These are phyloP conservation scores for Temnothorax longispinosus DNA, from an alignment of 1,140 invertebrate species.

Conservation along the genomic window DNA sequence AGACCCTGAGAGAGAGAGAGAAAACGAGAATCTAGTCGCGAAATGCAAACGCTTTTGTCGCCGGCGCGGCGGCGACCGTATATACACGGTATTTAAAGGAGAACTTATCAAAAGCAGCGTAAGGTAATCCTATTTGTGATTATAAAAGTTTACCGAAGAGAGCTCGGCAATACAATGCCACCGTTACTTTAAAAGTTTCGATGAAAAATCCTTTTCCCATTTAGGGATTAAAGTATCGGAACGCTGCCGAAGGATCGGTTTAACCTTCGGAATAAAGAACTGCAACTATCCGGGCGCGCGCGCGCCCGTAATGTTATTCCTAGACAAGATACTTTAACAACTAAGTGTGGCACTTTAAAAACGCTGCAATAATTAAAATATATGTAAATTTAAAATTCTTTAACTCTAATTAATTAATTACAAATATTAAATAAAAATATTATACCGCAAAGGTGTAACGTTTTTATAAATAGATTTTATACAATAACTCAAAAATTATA, in stretches of 20 bases:
- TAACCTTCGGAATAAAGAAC: conserved; percentile 45
- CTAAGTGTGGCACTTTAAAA: conserved; percentile 14
- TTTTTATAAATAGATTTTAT: background rate
- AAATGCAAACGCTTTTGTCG: background rate
- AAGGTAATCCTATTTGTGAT: conserved; percentile 58
- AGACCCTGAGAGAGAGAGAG: too few relatives aligned
- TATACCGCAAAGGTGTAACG: background rate
- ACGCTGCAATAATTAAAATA: background rate
- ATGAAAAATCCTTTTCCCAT: conserved; percentile 51
- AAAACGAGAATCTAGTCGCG: background rate
- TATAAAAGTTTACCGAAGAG: conserved; percentile 52
- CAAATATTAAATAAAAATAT: background rate
- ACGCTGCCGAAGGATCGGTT: conserved; percentile 49
- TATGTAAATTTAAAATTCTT: background rate
- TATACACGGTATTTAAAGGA: conserved; percentile 44
- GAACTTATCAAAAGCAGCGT: conserved; percentile 52
- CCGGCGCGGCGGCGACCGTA: background rate
- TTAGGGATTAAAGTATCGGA: conserved; percentile 61
- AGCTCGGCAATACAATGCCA: conserved; percentile 42
- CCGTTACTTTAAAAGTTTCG: conserved; percentile 60
- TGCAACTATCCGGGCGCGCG: background rate
- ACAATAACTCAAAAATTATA: background rate
- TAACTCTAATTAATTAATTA: background rate
- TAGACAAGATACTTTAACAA: background rate
- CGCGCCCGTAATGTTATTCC: conserved; percentile 24